Percentiles rank a stretch among this genome's conserved stretches.
These are phyloP conservation scores for Danio choprae DNA, from an alignment of 2,797 vertebrate genomes.

Conservation along the genomic window DNA sequence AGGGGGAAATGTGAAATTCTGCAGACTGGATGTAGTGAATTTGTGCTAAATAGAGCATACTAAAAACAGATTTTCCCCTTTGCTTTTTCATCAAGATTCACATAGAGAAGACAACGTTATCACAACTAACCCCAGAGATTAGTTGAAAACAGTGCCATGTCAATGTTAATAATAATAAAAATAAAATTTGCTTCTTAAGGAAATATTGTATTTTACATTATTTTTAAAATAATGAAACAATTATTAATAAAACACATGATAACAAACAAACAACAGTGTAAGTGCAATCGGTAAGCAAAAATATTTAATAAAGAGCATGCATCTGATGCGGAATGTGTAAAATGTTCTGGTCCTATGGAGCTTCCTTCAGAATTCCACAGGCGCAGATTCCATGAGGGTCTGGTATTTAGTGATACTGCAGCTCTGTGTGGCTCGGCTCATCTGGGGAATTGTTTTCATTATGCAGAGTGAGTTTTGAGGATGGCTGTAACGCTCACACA, in stretches of 20 bases:
- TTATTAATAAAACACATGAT: no score
- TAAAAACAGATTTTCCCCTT: no score
- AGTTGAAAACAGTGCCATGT: no score
- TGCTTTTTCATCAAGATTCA: no score
- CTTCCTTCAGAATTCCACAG: neutral
- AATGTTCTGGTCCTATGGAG: neutral
- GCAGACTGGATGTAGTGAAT: neutral
- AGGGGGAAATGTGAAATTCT: neutral
- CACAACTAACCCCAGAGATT: no score
- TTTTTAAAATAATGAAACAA: no score
- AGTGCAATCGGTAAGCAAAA: neutral
- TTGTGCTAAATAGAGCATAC: neutral
- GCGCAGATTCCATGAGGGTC: neutral
- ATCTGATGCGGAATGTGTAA: neutral
- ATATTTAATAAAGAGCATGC: neutral
- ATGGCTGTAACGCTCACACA: slow-evolving; percentile 66
- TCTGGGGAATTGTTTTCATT: slow-evolving; percentile 34
- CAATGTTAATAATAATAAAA: no score
- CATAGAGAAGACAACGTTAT: no score
- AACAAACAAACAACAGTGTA: neutral
- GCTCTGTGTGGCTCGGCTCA: slow-evolving; percentile 48
- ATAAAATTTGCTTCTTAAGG: no score
- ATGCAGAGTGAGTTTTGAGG: slow-evolving; percentile 51
- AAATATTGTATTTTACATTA: no score
- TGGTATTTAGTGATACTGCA: slow-evolving; percentile 30